A percentile compares a stretch with the other conserved stretches of the same genome.
Conservation (phyloP, 1,140 invertebrate genomes). For the Zaprionus lachaisei region DNA sequence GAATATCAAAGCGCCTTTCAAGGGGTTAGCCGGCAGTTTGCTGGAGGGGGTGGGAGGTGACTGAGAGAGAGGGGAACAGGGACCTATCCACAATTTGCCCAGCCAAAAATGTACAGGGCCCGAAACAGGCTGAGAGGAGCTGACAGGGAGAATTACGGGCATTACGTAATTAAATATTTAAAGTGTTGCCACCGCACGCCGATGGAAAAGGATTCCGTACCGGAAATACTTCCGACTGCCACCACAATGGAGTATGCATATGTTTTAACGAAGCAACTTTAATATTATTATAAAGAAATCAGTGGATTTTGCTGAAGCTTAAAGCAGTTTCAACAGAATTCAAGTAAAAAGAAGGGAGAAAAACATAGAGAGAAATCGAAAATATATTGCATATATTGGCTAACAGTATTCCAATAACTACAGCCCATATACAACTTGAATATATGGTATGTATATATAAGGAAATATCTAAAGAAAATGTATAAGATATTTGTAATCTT, state of each 20-base stretch:
- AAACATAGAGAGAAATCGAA: neutral
- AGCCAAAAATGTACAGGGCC: constrained; percentile 35
- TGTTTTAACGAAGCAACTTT: constrained; percentile 2
- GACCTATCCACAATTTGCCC: constrained; percentile 59
- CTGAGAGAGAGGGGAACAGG: neutral
- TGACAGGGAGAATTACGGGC: constrained; percentile 52
- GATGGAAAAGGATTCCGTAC: constrained; percentile 25
- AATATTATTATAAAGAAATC: constrained; percentile 15
- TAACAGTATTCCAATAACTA: no score
- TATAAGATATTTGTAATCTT: neutral
- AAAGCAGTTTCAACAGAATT: neutral
- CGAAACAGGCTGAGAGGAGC: constrained; percentile 22
- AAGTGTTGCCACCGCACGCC: constrained; percentile 54
- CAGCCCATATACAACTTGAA: neutral
- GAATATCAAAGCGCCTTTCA: constrained; percentile 63
- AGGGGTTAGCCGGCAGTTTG: neutral
- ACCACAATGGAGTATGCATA: neutral
- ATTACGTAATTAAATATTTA: constrained; percentile 81
- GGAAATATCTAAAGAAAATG: neutral
- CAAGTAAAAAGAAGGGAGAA: neutral
- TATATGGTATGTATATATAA: neutral
- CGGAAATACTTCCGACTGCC: constrained; percentile 33
- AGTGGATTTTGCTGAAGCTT: neutral
- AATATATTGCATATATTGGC: neutral
- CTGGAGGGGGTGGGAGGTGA: neutral